Evolutionary conservation across 2,797 vertebrate genomes (phyloP).

Genomic region (Myiotriccus ornatus): DNA sequence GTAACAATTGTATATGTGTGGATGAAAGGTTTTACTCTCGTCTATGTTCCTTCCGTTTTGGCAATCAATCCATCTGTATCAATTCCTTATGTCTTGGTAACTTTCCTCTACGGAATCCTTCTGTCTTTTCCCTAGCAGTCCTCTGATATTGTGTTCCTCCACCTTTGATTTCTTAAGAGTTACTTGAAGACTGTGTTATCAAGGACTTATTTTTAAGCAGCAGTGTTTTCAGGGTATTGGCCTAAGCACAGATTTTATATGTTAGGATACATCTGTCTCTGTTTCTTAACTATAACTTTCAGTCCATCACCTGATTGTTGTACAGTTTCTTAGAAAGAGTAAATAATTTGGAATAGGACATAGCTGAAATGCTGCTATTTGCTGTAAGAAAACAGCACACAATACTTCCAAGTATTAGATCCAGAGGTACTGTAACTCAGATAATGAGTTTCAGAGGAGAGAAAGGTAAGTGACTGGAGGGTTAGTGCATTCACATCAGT

Average conservation of each 20-base stretch:
- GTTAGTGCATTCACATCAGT: background rate
- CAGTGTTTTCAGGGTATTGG: background rate
- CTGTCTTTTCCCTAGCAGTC: background rate
- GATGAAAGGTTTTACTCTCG: background rate
- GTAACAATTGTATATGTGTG: background rate
- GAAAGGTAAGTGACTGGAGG: background rate
- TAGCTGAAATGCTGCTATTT: background rate
- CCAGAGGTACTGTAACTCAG: background rate
- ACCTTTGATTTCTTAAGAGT: background rate
- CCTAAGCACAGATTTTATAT: background rate
- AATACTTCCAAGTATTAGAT: background rate
- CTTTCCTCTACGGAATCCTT: background rate
- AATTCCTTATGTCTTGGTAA: background rate
- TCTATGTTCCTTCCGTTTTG: background rate
- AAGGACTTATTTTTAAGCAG: background rate
- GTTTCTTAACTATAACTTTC: background rate
- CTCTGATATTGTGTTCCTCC: background rate
- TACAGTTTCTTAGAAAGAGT: background rate
- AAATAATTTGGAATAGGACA: background rate
- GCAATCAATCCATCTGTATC: background rate
- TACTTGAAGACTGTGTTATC: background rate
- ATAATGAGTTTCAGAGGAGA: background rate
- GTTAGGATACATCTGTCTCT: background rate
- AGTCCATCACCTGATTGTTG: background rate
- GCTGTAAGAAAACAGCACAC: background rate